Evolutionary conservation across 2,797 vertebrate species (phyloP), one percentile per base, ranked within the genome.

Genomic region (Falco peregrinus): DNA sequence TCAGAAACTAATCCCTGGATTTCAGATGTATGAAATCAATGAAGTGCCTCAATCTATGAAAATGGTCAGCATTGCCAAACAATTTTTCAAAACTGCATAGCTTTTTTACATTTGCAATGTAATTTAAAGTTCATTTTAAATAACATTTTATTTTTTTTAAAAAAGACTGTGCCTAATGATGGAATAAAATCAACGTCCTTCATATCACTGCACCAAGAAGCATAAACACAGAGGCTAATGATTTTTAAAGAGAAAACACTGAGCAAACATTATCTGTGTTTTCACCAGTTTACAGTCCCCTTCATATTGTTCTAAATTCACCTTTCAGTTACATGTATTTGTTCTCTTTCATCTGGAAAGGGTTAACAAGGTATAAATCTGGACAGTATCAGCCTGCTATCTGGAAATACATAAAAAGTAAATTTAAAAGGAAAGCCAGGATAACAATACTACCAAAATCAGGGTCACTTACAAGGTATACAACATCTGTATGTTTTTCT

Each of bases 1-100:
- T 93, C 92, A 88, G 84, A 82, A 89, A 93, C 82, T 93, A 96
- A 95, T 92, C 93, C 84, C 91, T 92, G 91, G 82, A 96, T 96
- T 97, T 97, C 84, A 96, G 79, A 92, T 82, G 89, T 88, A 93
- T 88, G 76, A 90, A 96, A 94, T 93, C 91, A 93, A 82, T 88
- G 69, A 95, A 96, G 81, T 61, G 79, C 79, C 76, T 93, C 65
- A n/a, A 53, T 87, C 75, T 71, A 43, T 77, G 83, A 90, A 94
- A 84, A 93, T 9, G 54, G 35, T 21, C 47, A 54, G n/a, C 26
- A 12, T 28, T 96, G 65, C 45, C 73, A 86, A 91, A 84, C 26
- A 64, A 8, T 45, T 57, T 93, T 91, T 94, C 84, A 86, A 31
- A 95, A 88, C 31, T 78, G 31, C 28, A 33, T 57, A 81, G 54